Evolutionary conservation across 2,113 vertebrate genomes (phyloP).

Genomic region (Tautogolabrus adspersus): DNA sequence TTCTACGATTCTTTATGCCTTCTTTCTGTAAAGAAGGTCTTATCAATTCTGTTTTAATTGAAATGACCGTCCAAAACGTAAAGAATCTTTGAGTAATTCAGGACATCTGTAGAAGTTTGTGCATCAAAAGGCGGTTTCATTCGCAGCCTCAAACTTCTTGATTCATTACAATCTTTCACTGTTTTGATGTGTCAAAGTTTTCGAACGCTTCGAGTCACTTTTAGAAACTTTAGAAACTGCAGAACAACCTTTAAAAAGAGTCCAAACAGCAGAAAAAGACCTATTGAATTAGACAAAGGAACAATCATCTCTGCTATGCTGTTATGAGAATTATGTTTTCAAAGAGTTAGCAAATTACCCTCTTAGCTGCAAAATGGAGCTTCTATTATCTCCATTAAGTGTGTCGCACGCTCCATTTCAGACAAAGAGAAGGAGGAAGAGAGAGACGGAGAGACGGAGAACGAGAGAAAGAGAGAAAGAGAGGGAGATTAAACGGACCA

Average conservation of each 20-base stretch:
- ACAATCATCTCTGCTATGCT: constrained; percentile 26
- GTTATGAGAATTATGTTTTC: constrained; percentile 57
- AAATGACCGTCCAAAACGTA: no score
- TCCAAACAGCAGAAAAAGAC: not conserved
- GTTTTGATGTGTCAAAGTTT: not conserved
- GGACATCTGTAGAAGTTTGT: no score
- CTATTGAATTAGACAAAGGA: constrained; percentile 32
- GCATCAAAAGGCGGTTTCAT: no score
- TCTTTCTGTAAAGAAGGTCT: no score
- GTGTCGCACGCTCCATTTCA: constrained; percentile 52
- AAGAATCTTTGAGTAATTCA: no score
- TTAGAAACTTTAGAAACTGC: not conserved
- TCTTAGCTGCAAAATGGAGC: constrained; percentile 57
- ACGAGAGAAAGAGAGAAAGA: constrained; percentile 13
- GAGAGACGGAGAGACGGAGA: constrained; percentile 22
- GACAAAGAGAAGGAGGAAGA: constrained; percentile 51
- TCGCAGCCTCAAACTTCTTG: not conserved
- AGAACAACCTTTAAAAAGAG: not conserved
- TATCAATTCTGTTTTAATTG: no score
- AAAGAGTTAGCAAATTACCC: constrained; percentile 62
- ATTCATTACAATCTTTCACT: not conserved
- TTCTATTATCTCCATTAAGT: constrained; percentile 61
- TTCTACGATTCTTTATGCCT: no score
- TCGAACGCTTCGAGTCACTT: not conserved
- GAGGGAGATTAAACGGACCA: constrained; percentile 69